Conservation (phyloP, 1,140 invertebrate genomes). For the Drosophila parabipectinata region DNA sequence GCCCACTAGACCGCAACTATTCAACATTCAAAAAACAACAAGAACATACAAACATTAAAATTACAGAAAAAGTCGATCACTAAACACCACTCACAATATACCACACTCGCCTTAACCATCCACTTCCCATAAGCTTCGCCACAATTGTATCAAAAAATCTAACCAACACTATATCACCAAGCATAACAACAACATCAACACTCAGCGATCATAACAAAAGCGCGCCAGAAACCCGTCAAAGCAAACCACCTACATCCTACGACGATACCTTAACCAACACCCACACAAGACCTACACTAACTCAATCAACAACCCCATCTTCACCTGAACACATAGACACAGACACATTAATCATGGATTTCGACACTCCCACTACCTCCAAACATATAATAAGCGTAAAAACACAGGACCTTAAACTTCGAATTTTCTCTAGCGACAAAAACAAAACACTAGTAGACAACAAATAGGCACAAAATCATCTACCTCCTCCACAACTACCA, state of each 20-base stretch:
- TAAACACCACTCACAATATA: slow-evolving; percentile 5
- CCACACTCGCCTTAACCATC: background rate
- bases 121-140: too few species aligned
- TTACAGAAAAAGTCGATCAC: slow-evolving; percentile 7
- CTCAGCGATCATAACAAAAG: background rate
- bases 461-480: slow-evolving; percentile 1
- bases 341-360: slow-evolving; percentile 1
- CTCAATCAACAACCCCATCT: background rate
- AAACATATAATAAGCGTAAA: slow-evolving; percentile 2
- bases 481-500: background rate
- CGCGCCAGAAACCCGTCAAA: background rate
- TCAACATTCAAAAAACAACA: slow-evolving; percentile 7
- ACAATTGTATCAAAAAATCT: too few species aligned
- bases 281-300: background rate
- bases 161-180: background rate
- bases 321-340: background rate
- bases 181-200: background rate
- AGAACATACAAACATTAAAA: slow-evolving; percentile 4
- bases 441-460: slow-evolving; percentile 10
- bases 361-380: background rate
- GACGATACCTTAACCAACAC: slow-evolving; percentile 3
- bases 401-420: slow-evolving; percentile 17
- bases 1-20: slow-evolving; percentile 30
- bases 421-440: slow-evolving; percentile 11
- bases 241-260: slow-evolving; percentile 6